Conservation (phyloP, 2,113 vertebrate species). For the Deroptyus accipitrinus region DNA sequence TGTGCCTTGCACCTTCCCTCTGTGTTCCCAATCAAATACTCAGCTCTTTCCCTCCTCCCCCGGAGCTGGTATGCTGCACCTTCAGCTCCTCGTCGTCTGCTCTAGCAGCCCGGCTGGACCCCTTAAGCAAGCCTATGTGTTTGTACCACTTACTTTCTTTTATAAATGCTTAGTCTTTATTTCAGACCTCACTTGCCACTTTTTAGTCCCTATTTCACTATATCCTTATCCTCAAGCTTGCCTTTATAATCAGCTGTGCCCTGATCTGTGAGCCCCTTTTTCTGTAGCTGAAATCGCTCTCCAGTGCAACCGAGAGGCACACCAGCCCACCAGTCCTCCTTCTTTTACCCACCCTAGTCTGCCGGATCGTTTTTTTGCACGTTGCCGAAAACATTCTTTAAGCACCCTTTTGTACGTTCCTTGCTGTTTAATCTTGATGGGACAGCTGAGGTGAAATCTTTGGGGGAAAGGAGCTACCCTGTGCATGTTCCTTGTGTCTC, state of each 20-base stretch:
- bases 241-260: not conserved
- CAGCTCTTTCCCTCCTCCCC: not conserved
- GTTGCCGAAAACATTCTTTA: not conserved
- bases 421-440: not conserved
- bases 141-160: not conserved
- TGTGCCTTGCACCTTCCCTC: not conserved
- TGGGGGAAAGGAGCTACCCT: not conserved
- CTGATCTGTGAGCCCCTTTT: not conserved
- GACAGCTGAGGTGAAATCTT: not conserved
- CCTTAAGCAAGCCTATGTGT: rapidly evolving
- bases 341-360: not conserved
- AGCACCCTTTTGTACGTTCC: not conserved
- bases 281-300: not conserved
- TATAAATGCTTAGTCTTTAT: not conserved
- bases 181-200: not conserved
- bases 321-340: not conserved
- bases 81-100: not conserved
- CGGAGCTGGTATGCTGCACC: rapidly evolving
- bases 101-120: not conserved
- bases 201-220: rapidly evolving
- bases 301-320: not conserved
- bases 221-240: not conserved
- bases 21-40: not conserved
- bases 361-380: not conserved
- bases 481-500: not conserved